Conservation (phyloP, 2,888 invertebrate species). For the Nysson spinosus region DNA sequence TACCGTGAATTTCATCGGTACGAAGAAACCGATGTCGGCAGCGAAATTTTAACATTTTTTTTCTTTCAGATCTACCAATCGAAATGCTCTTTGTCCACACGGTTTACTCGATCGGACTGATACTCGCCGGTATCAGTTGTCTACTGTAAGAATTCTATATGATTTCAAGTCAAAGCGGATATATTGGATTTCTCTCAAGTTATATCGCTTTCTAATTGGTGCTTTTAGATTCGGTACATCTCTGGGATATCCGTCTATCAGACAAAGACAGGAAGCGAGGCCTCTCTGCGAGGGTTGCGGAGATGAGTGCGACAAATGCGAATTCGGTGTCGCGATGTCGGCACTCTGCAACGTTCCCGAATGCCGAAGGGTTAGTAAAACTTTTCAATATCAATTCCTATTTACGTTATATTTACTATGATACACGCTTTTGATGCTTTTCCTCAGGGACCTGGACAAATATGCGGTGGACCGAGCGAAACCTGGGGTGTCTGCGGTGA, state of each 20-base stretch:
- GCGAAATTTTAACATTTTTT: not conserved
- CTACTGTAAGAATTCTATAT: slow-evolving; percentile 63
- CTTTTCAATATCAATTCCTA: not conserved
- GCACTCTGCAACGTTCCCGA: slow-evolving; percentile 59
- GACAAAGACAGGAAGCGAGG: slow-evolving; percentile 50
- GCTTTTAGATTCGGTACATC: slow-evolving; percentile 50
- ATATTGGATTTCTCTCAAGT: not conserved
- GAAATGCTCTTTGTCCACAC: slow-evolving; percentile 57
- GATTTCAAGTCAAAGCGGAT: no score
- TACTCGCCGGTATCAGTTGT: slow-evolving; percentile 46
- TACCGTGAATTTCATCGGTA: no score
- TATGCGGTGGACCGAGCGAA: slow-evolving; percentile 74
- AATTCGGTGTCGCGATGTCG: slow-evolving; percentile 60
- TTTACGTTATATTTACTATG: no score
- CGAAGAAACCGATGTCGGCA: no score
- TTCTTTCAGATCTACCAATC: slow-evolving; percentile 51
- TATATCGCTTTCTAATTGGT: not conserved
- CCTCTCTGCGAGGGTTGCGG: slow-evolving; percentile 62
- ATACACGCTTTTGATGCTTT: no score
- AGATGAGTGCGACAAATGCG: slow-evolving; percentile 61
- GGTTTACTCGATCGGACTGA: slow-evolving; percentile 44
- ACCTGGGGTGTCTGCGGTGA: slow-evolving; percentile 74
- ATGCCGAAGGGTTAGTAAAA: slow-evolving; percentile 56
- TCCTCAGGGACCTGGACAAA: slow-evolving; percentile 76
- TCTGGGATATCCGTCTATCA: slow-evolving; percentile 58